Percentiles rank a stretch among this genome's conserved stretches.
Evolutionary conservation across 2,888 invertebrate species (phyloP).

Genomic region (Ommatoiulus sabulosus): DNA sequence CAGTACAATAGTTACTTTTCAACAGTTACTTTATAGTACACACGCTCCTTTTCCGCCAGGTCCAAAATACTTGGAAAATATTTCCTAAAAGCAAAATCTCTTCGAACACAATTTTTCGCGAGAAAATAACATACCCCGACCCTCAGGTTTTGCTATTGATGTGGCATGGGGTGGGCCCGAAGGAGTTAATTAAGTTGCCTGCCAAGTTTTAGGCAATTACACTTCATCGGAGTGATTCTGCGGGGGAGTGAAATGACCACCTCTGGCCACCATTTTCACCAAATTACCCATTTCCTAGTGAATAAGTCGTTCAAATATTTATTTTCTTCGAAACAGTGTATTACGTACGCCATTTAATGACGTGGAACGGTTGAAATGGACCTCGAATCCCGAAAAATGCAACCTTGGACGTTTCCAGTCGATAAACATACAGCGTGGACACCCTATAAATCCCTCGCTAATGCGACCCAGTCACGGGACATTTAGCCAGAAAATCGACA

Average conservation of each 20-base stretch:
- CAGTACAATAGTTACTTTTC: no score
- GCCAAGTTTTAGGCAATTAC: slow-evolving; percentile 15
- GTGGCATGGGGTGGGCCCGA: background rate
- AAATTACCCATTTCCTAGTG: background rate
- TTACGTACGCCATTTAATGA: slow-evolving; percentile 6
- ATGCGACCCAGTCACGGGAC: slow-evolving; percentile 18
- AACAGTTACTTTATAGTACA: no score
- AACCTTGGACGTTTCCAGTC: slow-evolving; percentile 18
- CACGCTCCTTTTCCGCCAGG: no score
- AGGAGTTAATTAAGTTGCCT: background rate
- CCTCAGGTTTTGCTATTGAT: background rate
- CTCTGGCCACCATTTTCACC: slow-evolving; percentile 27
- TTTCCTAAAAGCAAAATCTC: no score
- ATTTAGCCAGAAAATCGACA: background rate
- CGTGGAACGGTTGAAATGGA: slow-evolving; percentile 22
- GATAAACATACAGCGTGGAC: background rate
- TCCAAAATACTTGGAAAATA: no score
- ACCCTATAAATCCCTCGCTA: slow-evolving; percentile 19
- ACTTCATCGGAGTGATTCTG: background rate
- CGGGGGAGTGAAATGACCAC: background rate
- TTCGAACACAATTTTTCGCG: no score
- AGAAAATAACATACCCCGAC: no score
- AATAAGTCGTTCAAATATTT: slow-evolving; percentile 34
- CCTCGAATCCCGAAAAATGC: slow-evolving; percentile 14
- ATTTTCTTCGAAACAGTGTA: slow-evolving; percentile 12